Percentiles rank a stretch among this genome's conserved stretches.
phyloP scores from a whole-genome alignment of 2,113 vertebrate genomes.

The Myotis brandtii region DNA sequence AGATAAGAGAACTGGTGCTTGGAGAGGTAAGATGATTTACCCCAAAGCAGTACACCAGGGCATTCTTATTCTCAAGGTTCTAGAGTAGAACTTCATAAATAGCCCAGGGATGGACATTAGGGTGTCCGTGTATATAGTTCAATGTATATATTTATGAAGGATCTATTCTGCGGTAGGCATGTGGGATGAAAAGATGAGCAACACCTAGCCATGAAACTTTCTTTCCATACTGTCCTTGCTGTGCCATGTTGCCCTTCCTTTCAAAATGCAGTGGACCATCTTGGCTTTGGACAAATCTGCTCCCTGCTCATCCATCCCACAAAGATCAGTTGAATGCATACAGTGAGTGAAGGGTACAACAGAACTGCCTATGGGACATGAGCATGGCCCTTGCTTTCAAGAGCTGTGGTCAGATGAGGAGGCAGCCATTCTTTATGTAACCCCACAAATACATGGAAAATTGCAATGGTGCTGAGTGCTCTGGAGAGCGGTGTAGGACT shows the following conservation, averaged over 20 bases:
- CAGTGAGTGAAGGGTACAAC: neutral
- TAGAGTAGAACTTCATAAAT: rapidly evolving
- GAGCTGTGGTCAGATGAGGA: neutral
- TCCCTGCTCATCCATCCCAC: neutral
- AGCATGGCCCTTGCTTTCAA: neutral
- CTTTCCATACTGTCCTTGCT: neutral
- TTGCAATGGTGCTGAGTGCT: neutral
- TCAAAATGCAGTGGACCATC: neutral
- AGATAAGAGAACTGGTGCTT: neutral
- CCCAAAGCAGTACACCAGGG: neutral
- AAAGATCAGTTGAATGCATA: neutral
- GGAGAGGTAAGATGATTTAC: neutral
- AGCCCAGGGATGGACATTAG: neutral
- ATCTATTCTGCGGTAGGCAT: neutral
- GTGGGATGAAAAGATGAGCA: neutral
- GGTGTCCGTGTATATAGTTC: neutral
- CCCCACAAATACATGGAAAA: neutral
- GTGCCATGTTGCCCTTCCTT: neutral
- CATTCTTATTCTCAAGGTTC: neutral
- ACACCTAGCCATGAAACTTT: neutral
- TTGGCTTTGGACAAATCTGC: neutral
- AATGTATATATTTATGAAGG: neutral
- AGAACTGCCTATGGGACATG: neutral
- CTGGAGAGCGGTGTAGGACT: neutral
- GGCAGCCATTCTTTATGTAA: neutral